Conservation (phyloP, 2,888 invertebrate species). For the Drepana falcataria region DNA sequence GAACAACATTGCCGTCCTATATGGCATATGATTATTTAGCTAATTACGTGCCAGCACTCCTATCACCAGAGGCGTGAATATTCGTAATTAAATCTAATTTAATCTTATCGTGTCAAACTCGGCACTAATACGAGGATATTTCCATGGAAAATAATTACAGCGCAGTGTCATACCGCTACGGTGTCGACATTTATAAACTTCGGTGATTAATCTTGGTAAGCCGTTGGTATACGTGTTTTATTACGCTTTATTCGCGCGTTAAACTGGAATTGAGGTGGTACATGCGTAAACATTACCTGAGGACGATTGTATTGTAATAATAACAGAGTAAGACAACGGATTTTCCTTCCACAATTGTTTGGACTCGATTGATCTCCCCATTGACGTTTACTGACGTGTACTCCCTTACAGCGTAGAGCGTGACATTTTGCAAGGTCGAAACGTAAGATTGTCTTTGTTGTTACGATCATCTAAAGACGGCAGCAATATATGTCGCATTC, state of each 20-base stretch:
- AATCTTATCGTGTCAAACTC: neutral
- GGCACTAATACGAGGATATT: conserved; percentile 20
- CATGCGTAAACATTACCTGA: conserved; percentile 5
- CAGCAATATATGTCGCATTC: too few relatives aligned
- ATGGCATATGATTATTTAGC: too few relatives aligned
- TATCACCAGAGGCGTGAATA: neutral
- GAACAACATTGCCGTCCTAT: too few relatives aligned
- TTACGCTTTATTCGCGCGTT: conserved; percentile 29
- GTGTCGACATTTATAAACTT: conserved; percentile 23
- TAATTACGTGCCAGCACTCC: too few relatives aligned
- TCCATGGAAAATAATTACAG: conserved; percentile 25
- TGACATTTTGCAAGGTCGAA: too few relatives aligned
- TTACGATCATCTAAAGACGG: too few relatives aligned
- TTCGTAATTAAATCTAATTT: neutral
- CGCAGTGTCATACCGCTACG: conserved; percentile 7
- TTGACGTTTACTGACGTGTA: too few relatives aligned
- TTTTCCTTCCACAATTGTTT: too few relatives aligned
- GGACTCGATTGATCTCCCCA: too few relatives aligned
- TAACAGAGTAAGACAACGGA: too few relatives aligned
- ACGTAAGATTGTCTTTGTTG: too few relatives aligned
- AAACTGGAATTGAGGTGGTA: conserved; percentile 13
- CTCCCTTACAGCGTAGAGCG: too few relatives aligned
- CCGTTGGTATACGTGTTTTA: conserved; percentile 21
- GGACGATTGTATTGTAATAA: conserved; percentile 1
- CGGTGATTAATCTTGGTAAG: conserved; percentile 28